phyloP scores from a whole-genome alignment of 2,113 vertebrate genomes.

The Sinocyclocheilus grahami region DNA sequence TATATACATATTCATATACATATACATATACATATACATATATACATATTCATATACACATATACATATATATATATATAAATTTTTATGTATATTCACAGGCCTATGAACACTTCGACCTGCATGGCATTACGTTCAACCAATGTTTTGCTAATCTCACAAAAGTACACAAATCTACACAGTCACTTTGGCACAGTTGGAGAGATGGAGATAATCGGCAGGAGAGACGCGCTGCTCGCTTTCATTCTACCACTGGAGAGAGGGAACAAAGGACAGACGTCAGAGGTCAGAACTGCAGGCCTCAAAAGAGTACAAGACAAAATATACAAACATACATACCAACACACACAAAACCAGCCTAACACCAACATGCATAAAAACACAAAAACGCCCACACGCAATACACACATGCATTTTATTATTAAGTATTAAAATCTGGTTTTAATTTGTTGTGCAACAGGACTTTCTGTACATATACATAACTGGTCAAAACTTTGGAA shows the following conservation, averaged over 20 bases:
- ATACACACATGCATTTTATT: constrained; percentile 3
- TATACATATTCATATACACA: too few species aligned
- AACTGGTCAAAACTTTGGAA: not conserved
- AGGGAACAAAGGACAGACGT: constrained; percentile 52
- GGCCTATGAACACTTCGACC: not conserved
- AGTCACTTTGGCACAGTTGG: constrained; percentile 34
- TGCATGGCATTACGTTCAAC: not conserved
- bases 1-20: too few species aligned
- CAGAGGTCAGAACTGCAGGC: constrained; percentile 52
- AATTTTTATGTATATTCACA: not conserved
- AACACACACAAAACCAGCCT: constrained; percentile 39
- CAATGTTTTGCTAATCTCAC: constrained; percentile 29
- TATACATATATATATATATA: too few species aligned
- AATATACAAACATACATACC: constrained; percentile 54
- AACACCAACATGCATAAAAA: constrained; percentile 16
- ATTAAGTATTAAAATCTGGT: constrained; percentile 23
- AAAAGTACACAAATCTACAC: constrained; percentile 18
- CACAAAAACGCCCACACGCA: constrained; percentile 29
- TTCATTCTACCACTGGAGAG: constrained; percentile 53
- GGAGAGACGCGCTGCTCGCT: constrained; percentile 19
- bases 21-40: too few species aligned
- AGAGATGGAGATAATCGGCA: constrained; percentile 24
- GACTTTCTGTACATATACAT: not conserved
- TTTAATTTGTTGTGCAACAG: not conserved
- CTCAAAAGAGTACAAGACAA: constrained; percentile 53